These are phyloP conservation scores for Iselma pallidipennis DNA, from an alignment of 2,888 invertebrate genomes.

Conservation along the genomic window DNA sequence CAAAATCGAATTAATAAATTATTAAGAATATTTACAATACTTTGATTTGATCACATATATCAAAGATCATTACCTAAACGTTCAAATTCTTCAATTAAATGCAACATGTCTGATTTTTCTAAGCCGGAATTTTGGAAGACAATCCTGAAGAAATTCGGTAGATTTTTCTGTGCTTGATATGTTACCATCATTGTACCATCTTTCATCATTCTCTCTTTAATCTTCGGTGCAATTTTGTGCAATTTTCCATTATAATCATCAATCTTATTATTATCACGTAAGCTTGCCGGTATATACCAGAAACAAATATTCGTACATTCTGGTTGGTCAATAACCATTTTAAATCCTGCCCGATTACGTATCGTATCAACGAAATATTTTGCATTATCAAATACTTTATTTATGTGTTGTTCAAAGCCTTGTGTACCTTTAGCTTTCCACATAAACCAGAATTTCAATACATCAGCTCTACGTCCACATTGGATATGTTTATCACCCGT, in stretches of 20 bases:
- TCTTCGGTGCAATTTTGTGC: conserved; percentile 84
- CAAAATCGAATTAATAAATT: background rate
- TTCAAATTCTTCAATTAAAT: conserved; percentile 87
- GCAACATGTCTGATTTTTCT: conserved; percentile 80
- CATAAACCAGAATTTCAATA: conserved; percentile 97
- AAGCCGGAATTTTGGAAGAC: conserved; percentile 91
- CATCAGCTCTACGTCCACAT: conserved; percentile 93
- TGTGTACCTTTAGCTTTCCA: conserved; percentile 92
- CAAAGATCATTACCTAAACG: conserved; percentile 64
- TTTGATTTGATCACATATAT: background rate
- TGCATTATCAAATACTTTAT: conserved; percentile 76
- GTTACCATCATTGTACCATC: conserved; percentile 95
- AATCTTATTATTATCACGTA: conserved; percentile 57
- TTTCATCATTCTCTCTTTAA: conserved; percentile 95
- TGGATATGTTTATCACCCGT: conserved; percentile 86
- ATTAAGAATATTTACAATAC: background rate
- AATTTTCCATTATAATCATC: conserved; percentile 65
- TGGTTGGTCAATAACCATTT: conserved; percentile 74
- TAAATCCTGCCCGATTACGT: conserved; percentile 70
- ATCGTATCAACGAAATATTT: conserved; percentile 71
- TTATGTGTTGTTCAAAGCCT: conserved; percentile 78
- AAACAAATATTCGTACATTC: conserved; percentile 96
- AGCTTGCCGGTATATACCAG: conserved; percentile 89
- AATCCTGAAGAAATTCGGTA: conserved; percentile 94
- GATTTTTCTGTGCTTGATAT: conserved; percentile 84